These are phyloP conservation scores for Planococcus citri DNA, from an alignment of 1,140 invertebrate species.

Conservation along the genomic window DNA sequence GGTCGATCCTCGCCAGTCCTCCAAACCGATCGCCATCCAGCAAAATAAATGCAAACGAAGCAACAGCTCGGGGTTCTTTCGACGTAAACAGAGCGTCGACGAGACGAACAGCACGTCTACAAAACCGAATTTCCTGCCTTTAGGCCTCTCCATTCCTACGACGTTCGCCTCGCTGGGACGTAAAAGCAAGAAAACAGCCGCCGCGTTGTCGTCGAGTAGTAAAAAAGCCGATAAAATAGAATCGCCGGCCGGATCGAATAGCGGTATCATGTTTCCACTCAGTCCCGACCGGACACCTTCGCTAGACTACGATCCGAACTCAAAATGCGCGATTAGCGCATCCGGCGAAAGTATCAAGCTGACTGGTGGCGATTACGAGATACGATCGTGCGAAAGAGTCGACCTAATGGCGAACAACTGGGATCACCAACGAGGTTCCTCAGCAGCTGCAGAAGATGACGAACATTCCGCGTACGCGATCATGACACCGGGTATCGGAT, in stretches of 20 bases:
- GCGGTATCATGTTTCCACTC: background rate
- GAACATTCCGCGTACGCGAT: background rate
- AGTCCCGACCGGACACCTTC: background rate
- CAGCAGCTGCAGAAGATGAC: background rate
- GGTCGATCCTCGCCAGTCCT: conserved; percentile 33
- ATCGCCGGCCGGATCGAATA: background rate
- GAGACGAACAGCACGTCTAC: background rate
- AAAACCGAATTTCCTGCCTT: background rate
- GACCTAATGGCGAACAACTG: conserved; percentile 5
- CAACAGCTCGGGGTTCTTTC: background rate
- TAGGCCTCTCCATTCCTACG: background rate
- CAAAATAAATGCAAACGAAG: background rate
- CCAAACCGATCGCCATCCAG: conserved; percentile 46
- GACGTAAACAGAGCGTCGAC: conserved; percentile 6
- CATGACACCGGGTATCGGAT: background rate
- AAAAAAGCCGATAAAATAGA: background rate
- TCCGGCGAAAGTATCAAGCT: background rate
- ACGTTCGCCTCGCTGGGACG: background rate
- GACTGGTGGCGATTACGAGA: background rate
- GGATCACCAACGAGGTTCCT: too few relatives aligned
- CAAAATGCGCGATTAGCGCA: conserved; percentile 7
- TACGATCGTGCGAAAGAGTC: background rate
- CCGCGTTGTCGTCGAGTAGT: too few relatives aligned
- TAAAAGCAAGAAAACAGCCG: background rate
- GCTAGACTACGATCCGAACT: conserved; percentile 7